These are phyloP conservation scores for Pelecanoides urinatrix DNA, from an alignment of 2,113 vertebrate genomes.

Conservation along the genomic window DNA sequence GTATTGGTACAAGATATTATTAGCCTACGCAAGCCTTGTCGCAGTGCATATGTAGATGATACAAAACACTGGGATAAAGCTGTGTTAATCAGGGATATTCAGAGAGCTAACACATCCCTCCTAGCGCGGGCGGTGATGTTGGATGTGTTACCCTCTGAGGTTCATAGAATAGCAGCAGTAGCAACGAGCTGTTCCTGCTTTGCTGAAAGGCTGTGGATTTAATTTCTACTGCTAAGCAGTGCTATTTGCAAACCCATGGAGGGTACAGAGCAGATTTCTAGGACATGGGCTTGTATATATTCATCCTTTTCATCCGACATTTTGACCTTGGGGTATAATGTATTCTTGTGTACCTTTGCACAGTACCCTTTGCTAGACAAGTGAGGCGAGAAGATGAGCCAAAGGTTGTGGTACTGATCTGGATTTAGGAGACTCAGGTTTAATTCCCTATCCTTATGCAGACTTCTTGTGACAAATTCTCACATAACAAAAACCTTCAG, in stretches of 20 bases:
- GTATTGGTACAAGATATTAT: not conserved
- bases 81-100: constrained; percentile 9
- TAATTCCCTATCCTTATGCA: not conserved
- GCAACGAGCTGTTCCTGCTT: not conserved
- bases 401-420: constrained; percentile 31
- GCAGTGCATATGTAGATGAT: not conserved
- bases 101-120: not conserved
- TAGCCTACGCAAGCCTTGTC: not conserved
- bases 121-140: not conserved
- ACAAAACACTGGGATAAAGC: not conserved
- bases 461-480: not conserved
- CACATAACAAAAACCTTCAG: not conserved
- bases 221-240: constrained; percentile 15
- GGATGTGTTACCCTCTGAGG: not conserved
- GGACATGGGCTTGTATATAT: not conserved
- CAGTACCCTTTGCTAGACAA: constrained; percentile 2
- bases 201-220: constrained; percentile 16
- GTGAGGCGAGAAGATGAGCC: not conserved
- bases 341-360: constrained; percentile 13
- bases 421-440: not conserved
- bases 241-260: constrained; percentile 42
- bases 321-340: constrained; percentile 16
- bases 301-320: not conserved
- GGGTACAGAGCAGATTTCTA: constrained; percentile 16
- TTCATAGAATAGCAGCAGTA: not conserved